Evolutionary conservation across 2,113 vertebrate genomes (phyloP).

Genomic region (Corythornis cristatus): DNA sequence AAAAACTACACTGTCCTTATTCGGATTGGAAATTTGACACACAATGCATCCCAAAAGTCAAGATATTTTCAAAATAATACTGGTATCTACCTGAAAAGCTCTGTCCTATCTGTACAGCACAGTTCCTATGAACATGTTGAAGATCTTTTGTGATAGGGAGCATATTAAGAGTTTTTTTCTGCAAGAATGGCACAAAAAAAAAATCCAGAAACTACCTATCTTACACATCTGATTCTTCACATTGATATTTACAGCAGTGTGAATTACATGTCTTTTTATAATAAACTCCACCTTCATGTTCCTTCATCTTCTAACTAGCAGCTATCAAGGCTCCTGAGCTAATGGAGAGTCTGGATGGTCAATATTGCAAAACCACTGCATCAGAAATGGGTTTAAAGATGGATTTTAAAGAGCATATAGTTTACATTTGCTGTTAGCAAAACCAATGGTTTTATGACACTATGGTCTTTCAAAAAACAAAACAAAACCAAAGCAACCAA

Average conservation of each 20-base stretch:
- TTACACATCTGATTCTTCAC: neutral
- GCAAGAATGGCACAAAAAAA: neutral
- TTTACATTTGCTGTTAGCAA: neutral
- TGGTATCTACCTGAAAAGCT: neutral
- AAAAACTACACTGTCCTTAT: slow-evolving; percentile 30
- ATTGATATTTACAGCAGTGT: neutral
- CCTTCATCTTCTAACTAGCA: neutral
- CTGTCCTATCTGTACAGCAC: neutral
- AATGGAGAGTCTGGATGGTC: neutral
- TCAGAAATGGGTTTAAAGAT: neutral
- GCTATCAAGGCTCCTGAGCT: neutral
- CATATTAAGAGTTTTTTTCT: neutral
- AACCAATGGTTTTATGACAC: neutral
- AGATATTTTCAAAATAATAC: neutral
- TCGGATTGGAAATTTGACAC: neutral
- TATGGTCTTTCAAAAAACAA: neutral
- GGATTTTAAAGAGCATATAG: neutral
- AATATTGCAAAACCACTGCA: neutral
- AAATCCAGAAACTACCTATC: neutral
- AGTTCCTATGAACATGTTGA: rapidly evolving
- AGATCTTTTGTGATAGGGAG: neutral
- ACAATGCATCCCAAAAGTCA: neutral
- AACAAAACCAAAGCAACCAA: neutral
- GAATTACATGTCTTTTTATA: neutral
- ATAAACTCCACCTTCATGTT: neutral